phyloP scores from a whole-genome alignment of 37 sponge, comb jelly and placozoan species.

The Cliona cf. orientalis region DNA sequence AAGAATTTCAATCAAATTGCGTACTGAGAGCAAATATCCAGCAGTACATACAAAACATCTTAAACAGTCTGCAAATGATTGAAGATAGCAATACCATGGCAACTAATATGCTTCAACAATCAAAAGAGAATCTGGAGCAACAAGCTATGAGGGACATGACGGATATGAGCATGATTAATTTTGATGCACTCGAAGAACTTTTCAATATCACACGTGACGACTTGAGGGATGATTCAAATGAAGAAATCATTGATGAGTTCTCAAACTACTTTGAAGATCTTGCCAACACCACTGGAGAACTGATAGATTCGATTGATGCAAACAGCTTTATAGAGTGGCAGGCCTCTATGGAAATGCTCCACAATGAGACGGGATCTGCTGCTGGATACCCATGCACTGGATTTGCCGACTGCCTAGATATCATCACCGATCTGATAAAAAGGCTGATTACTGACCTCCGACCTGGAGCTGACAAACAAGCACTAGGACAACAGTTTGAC shows the following conservation, averaged over 20 bases:
- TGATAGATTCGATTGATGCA: background rate
- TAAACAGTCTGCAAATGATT: no score
- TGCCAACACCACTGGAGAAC: background rate
- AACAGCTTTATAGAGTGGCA: slow-evolving; percentile 20
- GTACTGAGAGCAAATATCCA: no score
- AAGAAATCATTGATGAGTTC: background rate
- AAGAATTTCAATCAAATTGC: slow-evolving; percentile 12
- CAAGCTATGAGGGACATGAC: no score
- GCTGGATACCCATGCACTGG: slow-evolving; percentile 14
- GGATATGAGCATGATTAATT: no score
- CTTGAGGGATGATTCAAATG: no score
- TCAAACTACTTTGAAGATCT: background rate
- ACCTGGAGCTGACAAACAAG: background rate
- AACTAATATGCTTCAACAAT: no score
- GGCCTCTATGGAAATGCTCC: slow-evolving; percentile 17
- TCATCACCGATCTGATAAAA: background rate
- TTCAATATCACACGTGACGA: no score
- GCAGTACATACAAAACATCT: no score
- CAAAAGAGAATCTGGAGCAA: no score
- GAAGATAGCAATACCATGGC: no score
- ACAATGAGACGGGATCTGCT: background rate
- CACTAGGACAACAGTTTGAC: background rate
- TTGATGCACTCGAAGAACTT: no score
- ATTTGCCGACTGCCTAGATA: slow-evolving; percentile 34
- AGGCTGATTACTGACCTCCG: background rate